Evolutionary conservation across 2,797 vertebrate genomes (phyloP).

Genomic region (Borostomias antarcticus): DNA sequence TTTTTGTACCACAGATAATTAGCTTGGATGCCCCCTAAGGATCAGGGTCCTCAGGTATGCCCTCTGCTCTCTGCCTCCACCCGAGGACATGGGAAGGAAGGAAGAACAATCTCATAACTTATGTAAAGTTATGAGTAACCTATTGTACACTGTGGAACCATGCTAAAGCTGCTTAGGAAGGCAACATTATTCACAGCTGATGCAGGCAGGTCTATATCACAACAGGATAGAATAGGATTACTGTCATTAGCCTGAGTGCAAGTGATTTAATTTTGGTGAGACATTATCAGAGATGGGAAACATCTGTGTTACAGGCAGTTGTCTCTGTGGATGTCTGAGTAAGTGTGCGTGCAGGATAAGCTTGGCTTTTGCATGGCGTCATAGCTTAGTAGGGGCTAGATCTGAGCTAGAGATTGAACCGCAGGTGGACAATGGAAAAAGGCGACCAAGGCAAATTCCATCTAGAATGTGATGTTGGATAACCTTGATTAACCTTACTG

Average conservation of each 20-base stretch:
- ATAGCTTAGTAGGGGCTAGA: constrained; percentile 39
- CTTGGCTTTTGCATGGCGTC: constrained; percentile 20
- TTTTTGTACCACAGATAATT: constrained; percentile 42
- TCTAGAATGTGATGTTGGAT: too few species aligned
- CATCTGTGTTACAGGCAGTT: constrained; percentile 36
- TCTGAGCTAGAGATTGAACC: constrained; percentile 31
- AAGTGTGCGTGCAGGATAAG: constrained; percentile 33
- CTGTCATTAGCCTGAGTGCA: constrained; percentile 69
- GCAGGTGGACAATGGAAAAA: neutral
- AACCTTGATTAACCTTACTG: too few species aligned
- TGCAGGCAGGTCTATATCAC: constrained; percentile 28
- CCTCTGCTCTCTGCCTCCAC: constrained; percentile 35
- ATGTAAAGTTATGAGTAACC: constrained; percentile 49
- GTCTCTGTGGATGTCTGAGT: constrained; percentile 22
- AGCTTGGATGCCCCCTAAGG: constrained; percentile 29
- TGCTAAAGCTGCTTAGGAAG: constrained; percentile 43
- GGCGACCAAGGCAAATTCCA: too few species aligned
- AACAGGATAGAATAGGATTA: constrained; percentile 45
- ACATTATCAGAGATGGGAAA: constrained; percentile 46
- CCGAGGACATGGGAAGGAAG: constrained; percentile 36
- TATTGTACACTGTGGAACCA: constrained; percentile 46
- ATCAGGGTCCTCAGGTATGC: constrained; percentile 42
- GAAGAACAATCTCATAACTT: constrained; percentile 49
- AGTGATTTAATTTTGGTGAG: constrained; percentile 55
- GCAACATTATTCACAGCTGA: constrained; percentile 44